Evolutionary conservation across 2,888 invertebrate species (phyloP), one percentile per base, ranked within the genome.

Genomic region (Sphaerophoria taeniata): DNA sequence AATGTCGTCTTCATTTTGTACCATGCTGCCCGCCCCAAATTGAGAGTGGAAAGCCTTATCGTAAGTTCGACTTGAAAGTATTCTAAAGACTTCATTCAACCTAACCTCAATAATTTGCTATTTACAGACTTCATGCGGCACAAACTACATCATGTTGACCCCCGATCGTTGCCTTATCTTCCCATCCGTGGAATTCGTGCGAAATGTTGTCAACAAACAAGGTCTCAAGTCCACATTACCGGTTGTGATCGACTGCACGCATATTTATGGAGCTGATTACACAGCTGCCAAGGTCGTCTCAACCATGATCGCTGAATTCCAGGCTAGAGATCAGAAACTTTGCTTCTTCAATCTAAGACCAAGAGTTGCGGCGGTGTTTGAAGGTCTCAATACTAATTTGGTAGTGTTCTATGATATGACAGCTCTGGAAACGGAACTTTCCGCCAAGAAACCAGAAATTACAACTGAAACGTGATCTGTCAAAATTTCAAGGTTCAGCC

Each of bases 91-190:
- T n/a, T 14, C 2, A 6, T 12, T 16, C 4, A 43, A 45, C 14
- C 39, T 9, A 36, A 36, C 43, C 11, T 12, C 4, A 34, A 36
- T 6, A 0, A 56, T 53, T 51, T 78, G 74, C 81, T 77, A 34
- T 87, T 69, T 87, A 74, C 92, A 93, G 89, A 93, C 96, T 93
- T 93, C 93, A 82, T 93, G 92, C 70, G 96, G 96, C 74, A 93
- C 94, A 51, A 95, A 96, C 89, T 97, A 96, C 92, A 93, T 97
- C 78, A 95, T 96, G 94, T 93, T 97, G 79, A 97, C 96, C 6
- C 97, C 97, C 11, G 97, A 97, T 92, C 95, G 97, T 88, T 97
- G 97, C 91, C 93, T 98, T 45, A 97, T 97, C 91, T 98, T 97
- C 92, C 97, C 97, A 34, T 97, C 97, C 0, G 96, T 97, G 88